Conservation (phyloP, 2,113 vertebrate genomes). For the Mormyrus iriodes region DNA sequence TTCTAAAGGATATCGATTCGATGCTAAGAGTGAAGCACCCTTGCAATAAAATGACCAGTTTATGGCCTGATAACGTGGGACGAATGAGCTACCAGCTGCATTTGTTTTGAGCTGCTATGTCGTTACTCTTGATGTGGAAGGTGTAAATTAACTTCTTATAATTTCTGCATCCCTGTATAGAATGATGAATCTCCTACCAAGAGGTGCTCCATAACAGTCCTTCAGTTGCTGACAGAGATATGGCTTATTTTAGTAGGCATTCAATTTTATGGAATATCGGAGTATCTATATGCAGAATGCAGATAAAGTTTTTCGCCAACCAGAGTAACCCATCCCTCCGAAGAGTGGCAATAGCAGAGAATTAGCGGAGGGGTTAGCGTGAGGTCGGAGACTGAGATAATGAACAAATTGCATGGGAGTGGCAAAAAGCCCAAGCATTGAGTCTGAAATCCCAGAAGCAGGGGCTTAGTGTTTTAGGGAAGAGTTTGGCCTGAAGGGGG, state of each 20-base stretch:
- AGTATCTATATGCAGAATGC: background rate
- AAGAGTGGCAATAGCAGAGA: background rate
- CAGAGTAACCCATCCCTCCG: background rate
- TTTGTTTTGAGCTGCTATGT: background rate
- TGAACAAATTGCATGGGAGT: constrained; percentile 1
- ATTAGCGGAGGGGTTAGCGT: background rate
- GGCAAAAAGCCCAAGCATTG: background rate
- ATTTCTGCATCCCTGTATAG: background rate
- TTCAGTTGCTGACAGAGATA: background rate
- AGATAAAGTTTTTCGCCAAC: background rate
- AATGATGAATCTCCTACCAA: background rate
- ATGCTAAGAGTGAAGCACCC: background rate
- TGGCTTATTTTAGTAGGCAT: background rate
- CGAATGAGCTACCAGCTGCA: background rate
- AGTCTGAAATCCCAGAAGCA: background rate
- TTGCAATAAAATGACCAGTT: background rate
- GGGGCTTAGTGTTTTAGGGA: background rate
- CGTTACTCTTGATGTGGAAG: background rate
- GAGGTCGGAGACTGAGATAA: background rate
- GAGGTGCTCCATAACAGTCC: background rate
- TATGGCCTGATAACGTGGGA: background rate
- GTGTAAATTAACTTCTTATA: background rate
- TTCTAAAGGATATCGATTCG: background rate
- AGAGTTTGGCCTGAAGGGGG: constrained; percentile 6
- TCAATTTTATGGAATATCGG: background rate